These are phyloP conservation scores for Chrysochloris asiatica DNA, from an alignment of 2,113 vertebrate genomes.

Conservation along the genomic window DNA sequence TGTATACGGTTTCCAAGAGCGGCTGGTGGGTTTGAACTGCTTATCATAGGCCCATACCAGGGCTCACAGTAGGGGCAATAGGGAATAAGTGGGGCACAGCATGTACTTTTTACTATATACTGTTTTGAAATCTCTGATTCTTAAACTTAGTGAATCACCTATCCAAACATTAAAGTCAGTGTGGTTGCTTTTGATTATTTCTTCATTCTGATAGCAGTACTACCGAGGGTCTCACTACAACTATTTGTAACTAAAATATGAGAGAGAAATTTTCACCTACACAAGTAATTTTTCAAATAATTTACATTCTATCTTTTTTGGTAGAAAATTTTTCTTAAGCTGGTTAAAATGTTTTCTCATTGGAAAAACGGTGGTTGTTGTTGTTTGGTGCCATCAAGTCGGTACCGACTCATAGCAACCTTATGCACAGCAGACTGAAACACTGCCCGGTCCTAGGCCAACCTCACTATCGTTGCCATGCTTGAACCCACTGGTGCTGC, in stretches of 20 bases:
- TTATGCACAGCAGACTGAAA: no score
- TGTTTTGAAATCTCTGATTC: not conserved
- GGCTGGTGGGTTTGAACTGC: no score
- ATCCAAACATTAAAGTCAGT: not conserved
- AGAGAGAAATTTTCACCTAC: conserved; percentile 20
- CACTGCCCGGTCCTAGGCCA: no score
- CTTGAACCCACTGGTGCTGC: no score
- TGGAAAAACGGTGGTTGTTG: no score
- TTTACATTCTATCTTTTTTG: conserved; percentile 38
- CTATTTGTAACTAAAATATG: not conserved
- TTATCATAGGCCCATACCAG: no score
- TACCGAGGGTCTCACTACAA: not conserved
- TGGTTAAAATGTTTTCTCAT: not conserved
- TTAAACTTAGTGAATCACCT: conserved; percentile 29
- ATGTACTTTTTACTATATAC: not conserved
- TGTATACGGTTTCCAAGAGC: no score
- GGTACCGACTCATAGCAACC: no score
- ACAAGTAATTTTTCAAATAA: conserved; percentile 29
- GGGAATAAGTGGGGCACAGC: not conserved
- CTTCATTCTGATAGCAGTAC: conserved; percentile 13
- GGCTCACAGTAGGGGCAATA: no score
- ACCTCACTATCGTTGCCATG: no score
- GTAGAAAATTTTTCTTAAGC: not conserved
- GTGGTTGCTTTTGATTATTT: conserved; percentile 21
- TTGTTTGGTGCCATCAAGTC: no score